Base-by-base conservation (phyloP, 2,888 invertebrate species). In the Frankliniella intonsa region DNA sequence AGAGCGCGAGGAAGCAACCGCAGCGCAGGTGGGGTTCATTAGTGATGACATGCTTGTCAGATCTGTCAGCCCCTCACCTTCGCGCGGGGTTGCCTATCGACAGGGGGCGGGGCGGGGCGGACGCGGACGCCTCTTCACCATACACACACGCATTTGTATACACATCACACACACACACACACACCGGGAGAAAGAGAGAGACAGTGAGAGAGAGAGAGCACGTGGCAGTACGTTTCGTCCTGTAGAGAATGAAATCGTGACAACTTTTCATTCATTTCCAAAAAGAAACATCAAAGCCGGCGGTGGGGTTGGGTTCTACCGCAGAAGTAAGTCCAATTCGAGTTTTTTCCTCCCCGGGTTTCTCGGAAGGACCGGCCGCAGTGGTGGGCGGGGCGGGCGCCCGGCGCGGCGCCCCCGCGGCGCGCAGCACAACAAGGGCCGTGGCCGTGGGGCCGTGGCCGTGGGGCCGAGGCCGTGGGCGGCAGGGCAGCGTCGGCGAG, bases 21-120 rank as follows among this genome's bases (percentile, higher is more conserved):
- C 51, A 9, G 51, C 65, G 69, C 69, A 76, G 69, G 69, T 76
- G 69, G 69, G 69, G 69, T 76, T 76, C 69, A 25, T 76, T 76
- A 76, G 69, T 25, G 69, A 76, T 76, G 69, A 76, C 69, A 76
- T 76, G 69, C 69, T 76, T 76, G 69, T 76, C 69, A 76, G 69
- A 76, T 76, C 69, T 76, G 69, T 76, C 69, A 76, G n/a, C 69
- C 69, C 69, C 38, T 38, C 38, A 38, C 38, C 38, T 38, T 38
- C 22, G 69, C 25, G 69, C 25, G 69, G 25, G 25, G 22, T 22
- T 76, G 69, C 69, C 69, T 76, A 76, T 76, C 69, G 22, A 76
- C 69, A 22, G 25, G 69, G 69, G 69, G 69, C 25, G 38, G 38
- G 38, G 38, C 5, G 38, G 38, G 38, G 38, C 5, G 38, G 38